These are phyloP conservation scores for Bubo bubo DNA, from an alignment of 2,113 vertebrate species.

Conservation along the genomic window DNA sequence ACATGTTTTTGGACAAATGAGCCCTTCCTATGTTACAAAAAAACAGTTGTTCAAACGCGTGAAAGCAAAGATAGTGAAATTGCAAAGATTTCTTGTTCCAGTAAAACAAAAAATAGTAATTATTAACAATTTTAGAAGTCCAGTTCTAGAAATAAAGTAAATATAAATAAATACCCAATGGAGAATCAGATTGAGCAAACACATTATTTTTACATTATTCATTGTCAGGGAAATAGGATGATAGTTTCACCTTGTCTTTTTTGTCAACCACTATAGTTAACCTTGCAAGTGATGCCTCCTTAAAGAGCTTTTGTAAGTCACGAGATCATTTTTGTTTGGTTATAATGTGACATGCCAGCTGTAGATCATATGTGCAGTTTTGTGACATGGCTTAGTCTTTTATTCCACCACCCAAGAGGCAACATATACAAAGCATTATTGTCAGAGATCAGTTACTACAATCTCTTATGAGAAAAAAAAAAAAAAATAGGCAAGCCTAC, in stretches of 20 bases:
- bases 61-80: not conserved
- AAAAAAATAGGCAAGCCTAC: not conserved
- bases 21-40: not conserved
- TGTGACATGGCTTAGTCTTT: not conserved
- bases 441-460: constrained; percentile 8
- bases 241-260: not conserved
- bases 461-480: not conserved
- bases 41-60: not conserved
- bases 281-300: not conserved
- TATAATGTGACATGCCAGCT: constrained; percentile 7
- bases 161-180: not conserved
- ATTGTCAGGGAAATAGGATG: not conserved
- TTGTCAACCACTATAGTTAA: not conserved
- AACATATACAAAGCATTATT: constrained; percentile 14
- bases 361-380: not conserved
- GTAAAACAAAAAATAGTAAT: not conserved
- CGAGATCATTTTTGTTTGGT: not conserved
- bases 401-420: constrained; percentile 36
- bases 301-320: not conserved
- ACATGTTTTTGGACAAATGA: not conserved
- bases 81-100: not conserved
- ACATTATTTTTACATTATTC: not conserved
- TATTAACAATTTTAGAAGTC: not conserved
- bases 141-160: not conserved
- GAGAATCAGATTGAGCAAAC: not conserved